Conservation (phyloP, 2,113 vertebrate species). For the Halichoerus grypus region DNA sequence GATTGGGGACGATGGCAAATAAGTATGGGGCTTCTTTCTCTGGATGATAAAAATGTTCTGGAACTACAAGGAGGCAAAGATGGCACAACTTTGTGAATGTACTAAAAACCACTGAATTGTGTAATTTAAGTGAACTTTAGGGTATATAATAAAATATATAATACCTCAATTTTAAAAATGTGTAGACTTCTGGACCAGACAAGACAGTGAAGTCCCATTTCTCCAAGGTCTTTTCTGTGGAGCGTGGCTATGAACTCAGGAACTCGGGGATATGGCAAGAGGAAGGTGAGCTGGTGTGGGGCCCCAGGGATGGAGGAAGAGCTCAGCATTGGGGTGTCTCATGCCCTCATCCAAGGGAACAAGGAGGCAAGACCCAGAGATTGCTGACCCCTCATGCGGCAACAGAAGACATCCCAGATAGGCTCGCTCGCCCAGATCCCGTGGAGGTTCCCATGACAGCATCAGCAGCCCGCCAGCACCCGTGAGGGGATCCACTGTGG, state of each 20-base stretch:
- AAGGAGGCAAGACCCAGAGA: not conserved
- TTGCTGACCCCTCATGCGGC: accelerated
- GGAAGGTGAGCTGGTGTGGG: too few species aligned
- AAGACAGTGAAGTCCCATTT: accelerated
- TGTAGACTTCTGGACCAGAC: accelerated
- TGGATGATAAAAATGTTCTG: not conserved
- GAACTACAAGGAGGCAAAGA: too few species aligned
- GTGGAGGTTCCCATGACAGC: too few species aligned
- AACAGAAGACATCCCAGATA: accelerated
- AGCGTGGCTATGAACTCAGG: accelerated
- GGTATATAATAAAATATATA: not conserved
- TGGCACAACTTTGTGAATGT: not conserved
- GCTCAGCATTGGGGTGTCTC: not conserved
- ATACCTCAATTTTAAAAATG: not conserved
- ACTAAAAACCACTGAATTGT: accelerated
- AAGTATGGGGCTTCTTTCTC: accelerated
- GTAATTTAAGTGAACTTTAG: not conserved
- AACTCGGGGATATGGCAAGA: accelerated
- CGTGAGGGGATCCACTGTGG: not conserved
- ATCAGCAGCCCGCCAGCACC: accelerated
- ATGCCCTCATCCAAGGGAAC: too few species aligned
- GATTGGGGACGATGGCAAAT: accelerated
- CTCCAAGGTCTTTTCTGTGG: not conserved
- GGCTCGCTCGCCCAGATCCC: accelerated
- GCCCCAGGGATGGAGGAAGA: accelerated